Evolutionary conservation across 1,140 invertebrate species (phyloP), one percentile per base, ranked within the genome.

Genomic region (Hirudo medicinalis): DNA sequence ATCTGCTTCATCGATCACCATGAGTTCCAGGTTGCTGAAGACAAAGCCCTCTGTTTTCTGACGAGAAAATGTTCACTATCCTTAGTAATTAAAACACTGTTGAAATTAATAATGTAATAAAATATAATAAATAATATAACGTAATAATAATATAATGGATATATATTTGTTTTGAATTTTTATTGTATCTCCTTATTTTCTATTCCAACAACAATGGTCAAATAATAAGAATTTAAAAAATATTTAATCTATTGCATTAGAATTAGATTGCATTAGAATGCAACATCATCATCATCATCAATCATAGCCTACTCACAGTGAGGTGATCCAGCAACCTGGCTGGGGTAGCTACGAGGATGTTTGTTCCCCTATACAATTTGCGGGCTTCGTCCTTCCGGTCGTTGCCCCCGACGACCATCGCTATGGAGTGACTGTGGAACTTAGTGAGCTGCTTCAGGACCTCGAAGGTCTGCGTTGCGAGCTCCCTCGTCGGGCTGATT

Each of bases 1-100:
- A 84, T 99, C 97, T 57, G 96, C 96, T 85, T 99, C 97, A 84
- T 99, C 97, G 80, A 99, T 97, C 25, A 99, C 86, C 13, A 99
- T 83, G 84, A 94, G 97, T 77, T 97, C 91, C 11, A 99, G 83
- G 82, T 99, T 98, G 85, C 97, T 97, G 75, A 87, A 94, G 40
- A 97, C 80, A 80, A 99, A 99, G 75, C 94, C 88, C 4, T 91
- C 87, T 0, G 95, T 97, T 79, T 97, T 97, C 83, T 86, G 29
- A 49, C 3, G 43, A 49, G 43, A 17, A 49, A 49, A 17, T 36
- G 32, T 36, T 36, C 32, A 36, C 6, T 36, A 36, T 36, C 6
- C 32, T 36, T 6, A 36, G 6, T 36, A 2, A 36, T 36, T 6
- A 36, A 36, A 36, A 36, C 6, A n/a, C 32, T 36, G 2, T 36